A percentile compares a stretch with the other conserved stretches of the same genome.
phyloP scores from a whole-genome alignment of 2,797 vertebrate species.

The Steatocranus sp. region DNA sequence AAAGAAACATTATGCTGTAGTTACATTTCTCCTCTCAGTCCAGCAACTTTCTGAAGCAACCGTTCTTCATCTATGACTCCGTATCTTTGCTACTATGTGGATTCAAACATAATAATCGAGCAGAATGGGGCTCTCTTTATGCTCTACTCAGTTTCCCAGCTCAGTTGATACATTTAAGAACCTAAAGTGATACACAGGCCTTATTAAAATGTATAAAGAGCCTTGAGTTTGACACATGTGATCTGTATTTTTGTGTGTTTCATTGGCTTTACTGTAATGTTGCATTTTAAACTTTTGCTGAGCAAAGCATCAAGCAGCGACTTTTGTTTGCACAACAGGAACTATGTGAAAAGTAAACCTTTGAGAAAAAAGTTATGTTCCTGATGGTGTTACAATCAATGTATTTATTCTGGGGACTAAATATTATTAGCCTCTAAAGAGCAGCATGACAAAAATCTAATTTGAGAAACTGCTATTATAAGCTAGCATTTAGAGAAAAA shows the following conservation, averaged over 20 bases:
- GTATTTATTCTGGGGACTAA: background rate
- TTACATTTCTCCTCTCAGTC: background rate
- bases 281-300: background rate
- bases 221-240: accelerated
- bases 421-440: background rate
- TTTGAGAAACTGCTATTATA: background rate
- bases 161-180: background rate
- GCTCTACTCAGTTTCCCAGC: background rate
- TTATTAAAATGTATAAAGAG: background rate
- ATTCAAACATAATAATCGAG: background rate
- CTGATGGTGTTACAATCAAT: background rate
- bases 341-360: background rate
- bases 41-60: background rate
- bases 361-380: background rate
- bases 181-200: background rate
- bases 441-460: background rate
- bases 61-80: accelerated
- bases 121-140: accelerated
- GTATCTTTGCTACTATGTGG: accelerated
- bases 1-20: background rate
- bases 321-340: background rate
- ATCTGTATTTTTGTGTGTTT: accelerated
- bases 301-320: background rate
- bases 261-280: accelerated
- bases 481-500: background rate